Evolutionary conservation across 2,113 vertebrate species (phyloP).

Genomic region (Oceanites oceanicus): DNA sequence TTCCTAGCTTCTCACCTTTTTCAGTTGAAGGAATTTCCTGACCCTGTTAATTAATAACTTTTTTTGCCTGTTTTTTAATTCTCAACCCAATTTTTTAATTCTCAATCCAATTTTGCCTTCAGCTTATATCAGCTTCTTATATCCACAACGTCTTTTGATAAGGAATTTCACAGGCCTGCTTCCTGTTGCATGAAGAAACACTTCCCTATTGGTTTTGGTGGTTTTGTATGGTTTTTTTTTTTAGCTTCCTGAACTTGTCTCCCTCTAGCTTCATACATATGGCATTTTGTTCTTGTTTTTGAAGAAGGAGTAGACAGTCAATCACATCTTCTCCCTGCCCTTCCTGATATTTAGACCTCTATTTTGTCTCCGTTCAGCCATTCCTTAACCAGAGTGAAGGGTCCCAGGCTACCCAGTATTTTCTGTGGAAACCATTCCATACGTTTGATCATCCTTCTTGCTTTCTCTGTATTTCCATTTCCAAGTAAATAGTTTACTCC

Average conservation of each 20-base stretch:
- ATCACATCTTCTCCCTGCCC: neutral
- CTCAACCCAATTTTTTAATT: no score
- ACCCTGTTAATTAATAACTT: neutral
- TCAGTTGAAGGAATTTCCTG: neutral
- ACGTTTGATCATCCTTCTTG: neutral
- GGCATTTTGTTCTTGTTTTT: neutral
- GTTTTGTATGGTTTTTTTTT: neutral
- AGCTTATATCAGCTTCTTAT: neutral
- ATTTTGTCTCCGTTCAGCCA: neutral
- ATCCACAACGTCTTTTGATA: neutral
- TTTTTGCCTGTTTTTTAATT: neutral
- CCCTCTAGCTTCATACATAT: neutral
- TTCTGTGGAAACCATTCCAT: neutral
- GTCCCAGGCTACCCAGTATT: neutral
- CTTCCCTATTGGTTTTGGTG: neutral
- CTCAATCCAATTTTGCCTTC: neutral
- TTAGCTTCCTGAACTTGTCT: neutral
- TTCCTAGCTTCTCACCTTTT: neutral
- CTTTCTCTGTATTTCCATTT: neutral
- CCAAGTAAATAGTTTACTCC: neutral
- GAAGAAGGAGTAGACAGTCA: neutral
- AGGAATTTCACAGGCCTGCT: neutral
- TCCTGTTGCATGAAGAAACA: neutral
- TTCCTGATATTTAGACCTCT: neutral
- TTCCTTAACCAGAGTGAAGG: neutral